phyloP scores from a whole-genome alignment of 2,113 vertebrate species.

The Amblyornis subalaris region DNA sequence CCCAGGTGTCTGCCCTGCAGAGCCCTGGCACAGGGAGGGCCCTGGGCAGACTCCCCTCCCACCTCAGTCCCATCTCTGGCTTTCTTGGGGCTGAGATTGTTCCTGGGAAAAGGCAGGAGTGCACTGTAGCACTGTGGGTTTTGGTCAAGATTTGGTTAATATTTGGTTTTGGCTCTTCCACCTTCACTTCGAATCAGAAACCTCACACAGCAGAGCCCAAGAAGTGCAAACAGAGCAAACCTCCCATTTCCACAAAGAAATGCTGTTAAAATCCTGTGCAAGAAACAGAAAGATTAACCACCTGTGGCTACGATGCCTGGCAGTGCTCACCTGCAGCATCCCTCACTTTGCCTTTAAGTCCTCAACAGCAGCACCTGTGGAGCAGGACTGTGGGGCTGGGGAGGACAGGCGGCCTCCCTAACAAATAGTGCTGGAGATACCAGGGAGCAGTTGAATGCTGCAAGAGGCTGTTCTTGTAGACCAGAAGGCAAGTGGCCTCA shows the following conservation, averaged over 20 bases:
- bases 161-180: neutral
- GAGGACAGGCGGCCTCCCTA: neutral
- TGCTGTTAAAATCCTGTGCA: neutral
- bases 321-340: neutral
- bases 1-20: accelerated
- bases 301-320: neutral
- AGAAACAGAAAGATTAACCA: neutral
- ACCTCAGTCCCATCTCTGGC: neutral
- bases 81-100: accelerated
- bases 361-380: neutral
- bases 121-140: neutral
- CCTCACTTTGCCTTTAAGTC: neutral
- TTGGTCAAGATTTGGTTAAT: neutral
- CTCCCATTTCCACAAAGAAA: neutral
- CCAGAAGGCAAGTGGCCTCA: constrained; percentile 23
- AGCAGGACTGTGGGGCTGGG: neutral
- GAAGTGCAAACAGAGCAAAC: neutral
- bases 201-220: neutral
- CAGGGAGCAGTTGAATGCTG: neutral
- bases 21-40: neutral
- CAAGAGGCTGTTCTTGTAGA: neutral
- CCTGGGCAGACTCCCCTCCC: neutral
- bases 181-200: neutral
- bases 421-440: neutral
- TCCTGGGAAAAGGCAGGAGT: neutral